These are phyloP conservation scores for Caenorhabditis auriculariae DNA, from an alignment of 2,888 invertebrate genomes.

Conservation along the genomic window DNA sequence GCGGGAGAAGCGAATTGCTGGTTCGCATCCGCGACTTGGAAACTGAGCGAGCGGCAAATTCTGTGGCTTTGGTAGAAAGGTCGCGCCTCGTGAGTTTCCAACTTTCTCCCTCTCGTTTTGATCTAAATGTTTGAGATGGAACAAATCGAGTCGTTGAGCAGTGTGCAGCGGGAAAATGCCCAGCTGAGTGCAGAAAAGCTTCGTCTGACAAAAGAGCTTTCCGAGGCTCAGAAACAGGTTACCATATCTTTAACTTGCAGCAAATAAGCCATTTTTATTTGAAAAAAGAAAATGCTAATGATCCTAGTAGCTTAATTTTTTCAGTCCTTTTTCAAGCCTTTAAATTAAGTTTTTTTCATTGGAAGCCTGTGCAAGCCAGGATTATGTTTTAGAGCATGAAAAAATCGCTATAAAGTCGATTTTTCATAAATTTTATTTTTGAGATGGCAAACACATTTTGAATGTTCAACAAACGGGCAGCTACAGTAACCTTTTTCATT, in stretches of 20 bases:
- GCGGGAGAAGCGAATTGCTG: constrained; percentile 17
- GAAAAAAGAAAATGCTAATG: no score
- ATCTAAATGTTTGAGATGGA: constrained; percentile 10
- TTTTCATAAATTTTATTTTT: no score
- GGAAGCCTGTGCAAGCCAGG: no score
- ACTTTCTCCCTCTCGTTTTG: background rate
- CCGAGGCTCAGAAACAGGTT: constrained; percentile 12
- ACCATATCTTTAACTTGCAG: no score
- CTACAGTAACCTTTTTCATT: background rate
- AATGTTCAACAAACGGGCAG: background rate
- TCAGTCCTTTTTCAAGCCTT: no score
- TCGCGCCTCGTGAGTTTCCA: constrained; percentile 15
- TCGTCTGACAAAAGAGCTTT: constrained; percentile 8
- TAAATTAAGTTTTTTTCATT: no score
- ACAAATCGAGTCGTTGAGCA: constrained; percentile 16
- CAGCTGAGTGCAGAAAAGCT: constrained; percentile 19
- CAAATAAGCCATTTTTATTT: no score
- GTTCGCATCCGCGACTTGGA: constrained; percentile 23
- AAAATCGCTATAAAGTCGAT: no score
- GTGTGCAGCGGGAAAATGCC: constrained; percentile 18
- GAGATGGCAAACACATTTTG: no score
- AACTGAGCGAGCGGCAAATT: constrained; percentile 14
- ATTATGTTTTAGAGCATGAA: no score
- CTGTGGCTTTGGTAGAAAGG: constrained; percentile 19
- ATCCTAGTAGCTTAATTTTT: no score